Evolutionary conservation across 2,888 invertebrate genomes (phyloP).

Genomic region (Himalopsyche japonica): DNA sequence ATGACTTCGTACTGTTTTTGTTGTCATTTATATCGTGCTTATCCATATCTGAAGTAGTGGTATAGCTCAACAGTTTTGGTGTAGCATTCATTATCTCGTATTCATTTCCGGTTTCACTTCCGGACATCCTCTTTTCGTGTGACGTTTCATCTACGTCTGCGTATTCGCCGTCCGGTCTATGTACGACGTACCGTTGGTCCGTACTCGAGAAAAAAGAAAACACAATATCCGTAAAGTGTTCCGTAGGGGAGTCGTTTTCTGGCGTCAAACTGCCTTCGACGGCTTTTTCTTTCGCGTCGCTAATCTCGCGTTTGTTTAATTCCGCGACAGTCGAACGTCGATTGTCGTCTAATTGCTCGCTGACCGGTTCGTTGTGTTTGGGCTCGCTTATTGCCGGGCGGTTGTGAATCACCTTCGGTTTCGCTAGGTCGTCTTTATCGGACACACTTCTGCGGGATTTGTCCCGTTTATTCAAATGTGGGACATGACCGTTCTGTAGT

Average conservation of each 20-base stretch:
- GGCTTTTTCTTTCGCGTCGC: background rate
- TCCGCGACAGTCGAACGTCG: conserved; percentile 2
- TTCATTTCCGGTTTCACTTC: conserved; percentile 31
- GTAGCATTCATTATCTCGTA: conserved; percentile 36
- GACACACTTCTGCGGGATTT: conserved; percentile 15
- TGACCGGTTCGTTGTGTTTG: background rate
- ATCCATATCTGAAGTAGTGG: conserved; percentile 4
- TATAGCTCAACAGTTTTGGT: conserved; percentile 7
- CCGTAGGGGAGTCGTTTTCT: conserved; percentile 10
- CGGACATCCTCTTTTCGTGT: conserved; percentile 23
- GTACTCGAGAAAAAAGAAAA: conserved; percentile 39
- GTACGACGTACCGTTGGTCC: conserved; percentile 35
- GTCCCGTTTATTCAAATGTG: conserved; percentile 23
- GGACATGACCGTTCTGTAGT: conserved; percentile 24
- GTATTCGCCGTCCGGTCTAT: conserved; percentile 16
- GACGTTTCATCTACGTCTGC: background rate
- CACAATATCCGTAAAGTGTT: conserved; percentile 36
- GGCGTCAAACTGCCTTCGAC: background rate
- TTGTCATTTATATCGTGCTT: background rate
- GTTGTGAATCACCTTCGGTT: conserved; percentile 4
- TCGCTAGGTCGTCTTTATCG: conserved; percentile 9
- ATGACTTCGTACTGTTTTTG: background rate
- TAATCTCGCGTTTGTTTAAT: background rate
- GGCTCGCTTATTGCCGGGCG: background rate
- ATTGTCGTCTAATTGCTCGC: background rate